Evolutionary conservation across 2,888 invertebrate species (phyloP), one percentile per base, ranked within the genome.

Genomic region (Pollenia amentaria): DNA sequence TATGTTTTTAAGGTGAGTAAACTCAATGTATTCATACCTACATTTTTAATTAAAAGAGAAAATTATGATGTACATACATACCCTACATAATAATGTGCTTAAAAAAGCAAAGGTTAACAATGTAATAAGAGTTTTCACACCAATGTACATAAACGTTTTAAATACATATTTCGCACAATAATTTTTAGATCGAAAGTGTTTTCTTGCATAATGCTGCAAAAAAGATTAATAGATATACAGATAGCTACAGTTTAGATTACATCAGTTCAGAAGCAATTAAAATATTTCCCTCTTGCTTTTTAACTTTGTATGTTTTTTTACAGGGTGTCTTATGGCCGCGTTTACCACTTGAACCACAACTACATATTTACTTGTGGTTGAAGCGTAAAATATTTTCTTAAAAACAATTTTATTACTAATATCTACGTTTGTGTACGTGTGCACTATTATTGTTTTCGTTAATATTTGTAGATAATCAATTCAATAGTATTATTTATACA

Each of bases 41-140:
- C 46, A 60, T 29, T 55, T 18, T 70, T 57, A 18, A 55, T 29
- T n/a, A 46, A 73, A 60, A 9, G 38, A 60, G 16, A 57, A 72
- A 55, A 73, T 60, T 9, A 9, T 29, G 11, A 38, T 29, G 60
- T 60, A 11, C 8, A 8, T 57, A 2, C 6, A 10, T 57, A 10
- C 18, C 44, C 44, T 21, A 18, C n/a, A 72, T 21, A 21, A 55
- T 12, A 12, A 6, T 51, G 9, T 53, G 18, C 10, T 18, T 9
- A 18, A 9, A 9, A 9, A 10, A 53, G 18, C 18, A 21, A 53
- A 53, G 53, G 53, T 53, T 53, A 18, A 29, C 29, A 29, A 29
- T 29, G 6, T 29, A 29, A 6, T 29, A 29, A 6, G 29, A 29
- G 29, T 29, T 29, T 29, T 29, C 29, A 29, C 29, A 6, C 29